Conservation (phyloP, 2,113 vertebrate genomes). For the Hemiprocne comata region DNA sequence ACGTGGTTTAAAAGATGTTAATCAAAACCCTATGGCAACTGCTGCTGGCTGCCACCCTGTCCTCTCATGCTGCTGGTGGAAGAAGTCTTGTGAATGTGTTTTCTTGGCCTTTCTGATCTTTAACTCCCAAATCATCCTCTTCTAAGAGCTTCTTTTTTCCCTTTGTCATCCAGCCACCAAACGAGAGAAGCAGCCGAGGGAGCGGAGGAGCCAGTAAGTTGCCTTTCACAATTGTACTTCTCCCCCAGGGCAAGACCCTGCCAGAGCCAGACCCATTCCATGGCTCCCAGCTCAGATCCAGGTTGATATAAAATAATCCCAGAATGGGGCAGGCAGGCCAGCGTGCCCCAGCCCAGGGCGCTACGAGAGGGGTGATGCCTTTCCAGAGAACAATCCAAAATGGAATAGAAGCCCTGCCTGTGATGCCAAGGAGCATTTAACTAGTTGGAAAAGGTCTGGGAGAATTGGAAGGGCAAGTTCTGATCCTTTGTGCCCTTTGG, state of each 20-base stretch:
- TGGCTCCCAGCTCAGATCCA: neutral
- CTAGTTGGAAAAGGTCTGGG: neutral
- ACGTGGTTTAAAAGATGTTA: fast-evolving
- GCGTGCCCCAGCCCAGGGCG: fast-evolving
- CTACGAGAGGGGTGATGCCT: neutral
- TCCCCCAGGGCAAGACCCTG: neutral
- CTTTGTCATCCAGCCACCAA: constrained; percentile 52
- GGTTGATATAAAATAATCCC: neutral
- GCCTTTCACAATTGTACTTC: fast-evolving
- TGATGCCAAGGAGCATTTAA: neutral
- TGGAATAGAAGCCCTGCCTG: neutral
- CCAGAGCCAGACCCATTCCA: fast-evolving
- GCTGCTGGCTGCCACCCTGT: fast-evolving
- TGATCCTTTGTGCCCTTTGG: neutral
- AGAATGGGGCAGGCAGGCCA: fast-evolving
- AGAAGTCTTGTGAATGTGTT: neutral
- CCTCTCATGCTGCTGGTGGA: fast-evolving
- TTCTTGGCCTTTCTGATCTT: neutral
- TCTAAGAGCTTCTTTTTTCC: neutral
- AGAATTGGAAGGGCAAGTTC: neutral
- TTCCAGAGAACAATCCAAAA: neutral
- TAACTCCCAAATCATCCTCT: neutral
- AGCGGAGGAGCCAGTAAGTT: constrained; percentile 69
- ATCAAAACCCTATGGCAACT: neutral
- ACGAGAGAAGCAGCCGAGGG: neutral